Conservation (phyloP, 30 jellyfish, hydroid and myxozoan genomes). For the Pseudorhiza aurosa region DNA sequence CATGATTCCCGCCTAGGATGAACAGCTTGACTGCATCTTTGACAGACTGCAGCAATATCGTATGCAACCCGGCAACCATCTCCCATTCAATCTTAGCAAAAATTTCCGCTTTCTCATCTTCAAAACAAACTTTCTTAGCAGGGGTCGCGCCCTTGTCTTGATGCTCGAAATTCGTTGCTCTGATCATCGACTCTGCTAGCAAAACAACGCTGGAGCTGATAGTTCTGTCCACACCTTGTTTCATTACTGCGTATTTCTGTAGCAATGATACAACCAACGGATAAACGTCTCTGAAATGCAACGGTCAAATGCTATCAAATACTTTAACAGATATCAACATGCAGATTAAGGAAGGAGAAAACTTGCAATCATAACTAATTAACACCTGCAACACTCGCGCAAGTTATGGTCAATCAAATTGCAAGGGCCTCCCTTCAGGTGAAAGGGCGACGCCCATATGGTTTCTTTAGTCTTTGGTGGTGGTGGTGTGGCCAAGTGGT, state of each 20-base stretch:
- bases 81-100: background rate
- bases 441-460: too few relatives aligned
- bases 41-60: conserved; percentile 14
- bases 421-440: too few relatives aligned
- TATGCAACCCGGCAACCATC: conserved; percentile 8
- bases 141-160: background rate
- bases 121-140: background rate
- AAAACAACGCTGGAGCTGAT: background rate
- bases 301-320: too few relatives aligned
- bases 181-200: conserved; percentile 30
- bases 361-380: too few relatives aligned
- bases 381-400: too few relatives aligned
- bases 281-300: conserved; percentile 35
- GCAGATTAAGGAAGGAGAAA: too few relatives aligned
- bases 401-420: too few relatives aligned
- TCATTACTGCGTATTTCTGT: conserved; percentile 10
- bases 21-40: background rate
- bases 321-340: too few relatives aligned
- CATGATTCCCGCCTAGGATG: too few relatives aligned
- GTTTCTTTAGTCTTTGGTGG: too few relatives aligned
- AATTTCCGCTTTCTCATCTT: background rate
- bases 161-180: background rate
- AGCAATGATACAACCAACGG: conserved; percentile 30
- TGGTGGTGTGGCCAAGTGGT: too few relatives aligned
- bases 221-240: background rate